Conservation (phyloP, 2,113 vertebrate species). For the Grantiella picta region DNA sequence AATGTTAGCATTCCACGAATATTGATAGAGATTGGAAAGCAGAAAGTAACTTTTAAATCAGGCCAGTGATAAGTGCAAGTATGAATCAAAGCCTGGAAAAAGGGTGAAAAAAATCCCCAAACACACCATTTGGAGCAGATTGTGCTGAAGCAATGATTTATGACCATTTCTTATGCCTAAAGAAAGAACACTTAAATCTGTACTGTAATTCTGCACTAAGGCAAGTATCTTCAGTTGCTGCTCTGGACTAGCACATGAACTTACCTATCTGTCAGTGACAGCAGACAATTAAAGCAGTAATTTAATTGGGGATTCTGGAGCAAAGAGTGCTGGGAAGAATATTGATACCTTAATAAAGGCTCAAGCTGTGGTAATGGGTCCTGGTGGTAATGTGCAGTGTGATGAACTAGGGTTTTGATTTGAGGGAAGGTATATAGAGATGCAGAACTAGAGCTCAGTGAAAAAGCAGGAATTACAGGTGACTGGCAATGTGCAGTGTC, state of each 20-base stretch:
- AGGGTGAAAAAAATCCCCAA: neutral
- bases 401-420: neutral
- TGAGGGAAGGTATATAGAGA: neutral
- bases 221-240: neutral
- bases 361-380: slow-evolving; percentile 46
- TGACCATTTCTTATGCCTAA: neutral
- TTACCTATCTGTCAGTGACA: slow-evolving; percentile 43
- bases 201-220: neutral
- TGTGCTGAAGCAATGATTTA: neutral
- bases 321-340: slow-evolving; percentile 45
- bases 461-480: neutral
- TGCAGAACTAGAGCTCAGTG: neutral
- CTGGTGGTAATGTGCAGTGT: slow-evolving; percentile 10
- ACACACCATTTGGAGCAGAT: neutral
- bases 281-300: slow-evolving; percentile 61
- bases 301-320: slow-evolving; percentile 53
- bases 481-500: neutral
- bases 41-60: neutral
- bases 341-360: slow-evolving; percentile 60
- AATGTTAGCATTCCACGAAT: neutral
- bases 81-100: neutral
- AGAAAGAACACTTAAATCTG: neutral
- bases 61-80: neutral
- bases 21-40: neutral
- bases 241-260: neutral